phyloP scores from a whole-genome alignment of 1,140 invertebrate species.

The Pinna nobilis region DNA sequence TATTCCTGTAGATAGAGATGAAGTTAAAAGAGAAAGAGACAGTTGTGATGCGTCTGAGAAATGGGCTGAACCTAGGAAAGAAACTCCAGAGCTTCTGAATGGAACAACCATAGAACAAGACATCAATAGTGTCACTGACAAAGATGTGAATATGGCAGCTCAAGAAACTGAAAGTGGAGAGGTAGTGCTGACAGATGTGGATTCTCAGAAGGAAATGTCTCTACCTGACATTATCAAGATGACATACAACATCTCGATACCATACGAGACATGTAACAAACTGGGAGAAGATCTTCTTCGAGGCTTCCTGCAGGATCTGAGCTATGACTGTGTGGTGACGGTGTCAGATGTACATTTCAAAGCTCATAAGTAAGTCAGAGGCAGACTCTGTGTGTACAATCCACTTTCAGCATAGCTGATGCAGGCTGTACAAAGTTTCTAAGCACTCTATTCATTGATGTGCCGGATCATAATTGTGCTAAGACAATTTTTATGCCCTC shows the following conservation, averaged over 20 bases:
- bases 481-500: not conserved
- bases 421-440: too few relatives aligned
- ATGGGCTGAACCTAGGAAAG: not conserved
- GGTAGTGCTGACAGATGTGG: not conserved
- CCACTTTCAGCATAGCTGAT: too few relatives aligned
- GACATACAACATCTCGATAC: slow-evolving; percentile 31
- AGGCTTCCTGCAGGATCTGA: slow-evolving; percentile 92
- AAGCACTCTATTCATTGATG: too few relatives aligned
- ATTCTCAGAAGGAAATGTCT: not conserved
- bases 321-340: slow-evolving; percentile 84
- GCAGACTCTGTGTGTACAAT: too few relatives aligned
- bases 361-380: slow-evolving; percentile 83
- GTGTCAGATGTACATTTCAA: slow-evolving; percentile 86
- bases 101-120: not conserved
- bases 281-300: slow-evolving; percentile 89
- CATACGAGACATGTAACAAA: slow-evolving; percentile 78
- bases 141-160: not conserved
- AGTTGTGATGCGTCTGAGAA: too few relatives aligned
- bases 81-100: not conserved
- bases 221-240: slow-evolving; percentile 39
- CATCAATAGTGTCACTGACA: not conserved
- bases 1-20: too few relatives aligned
- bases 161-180: slow-evolving; percentile 7
- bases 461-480: too few relatives aligned
- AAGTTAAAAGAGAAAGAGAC: too few relatives aligned